Evolutionary conservation across 2,797 vertebrate species (phyloP).

Genomic region (Lerista edwardsae): DNA sequence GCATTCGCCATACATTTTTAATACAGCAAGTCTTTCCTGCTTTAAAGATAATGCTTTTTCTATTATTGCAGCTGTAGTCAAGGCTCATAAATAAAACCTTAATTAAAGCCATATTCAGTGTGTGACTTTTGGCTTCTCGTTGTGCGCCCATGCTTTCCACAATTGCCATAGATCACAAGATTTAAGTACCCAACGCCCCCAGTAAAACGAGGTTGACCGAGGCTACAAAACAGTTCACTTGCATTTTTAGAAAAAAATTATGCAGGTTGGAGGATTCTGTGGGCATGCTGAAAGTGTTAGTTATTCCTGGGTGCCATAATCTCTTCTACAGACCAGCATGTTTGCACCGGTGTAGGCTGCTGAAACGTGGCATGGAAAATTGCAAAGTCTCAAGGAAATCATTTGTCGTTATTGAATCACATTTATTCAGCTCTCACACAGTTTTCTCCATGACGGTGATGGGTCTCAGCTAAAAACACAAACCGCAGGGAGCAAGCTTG

Average conservation of each 20-base stretch:
- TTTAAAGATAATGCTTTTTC: conserved; percentile 41
- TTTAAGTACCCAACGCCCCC: conserved; percentile 5
- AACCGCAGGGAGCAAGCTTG: background rate
- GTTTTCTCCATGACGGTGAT: accelerated
- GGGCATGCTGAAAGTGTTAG: background rate
- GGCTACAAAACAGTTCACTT: background rate
- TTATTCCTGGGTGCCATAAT: background rate
- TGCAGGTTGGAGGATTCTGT: background rate
- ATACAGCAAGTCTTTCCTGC: conserved; percentile 44
- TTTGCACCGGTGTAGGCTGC: background rate
- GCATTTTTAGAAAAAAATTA: background rate
- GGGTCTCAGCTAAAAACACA: background rate
- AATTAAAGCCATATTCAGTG: conserved; percentile 57
- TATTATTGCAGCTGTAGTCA: conserved; percentile 26
- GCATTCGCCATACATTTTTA: conserved; percentile 36
- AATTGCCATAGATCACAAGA: background rate
- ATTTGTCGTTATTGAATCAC: background rate
- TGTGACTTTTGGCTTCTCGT: conserved; percentile 20
- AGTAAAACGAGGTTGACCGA: background rate
- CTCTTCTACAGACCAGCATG: accelerated
- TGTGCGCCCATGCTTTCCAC: background rate
- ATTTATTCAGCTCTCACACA: background rate
- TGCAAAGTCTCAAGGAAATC: background rate
- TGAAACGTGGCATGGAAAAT: background rate
- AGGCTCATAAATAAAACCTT: conserved; percentile 56